A percentile compares a stretch with the other conserved stretches of the same genome.
Conservation (phyloP, 2,113 vertebrate species). For the Aphelocoma coerulescens region DNA sequence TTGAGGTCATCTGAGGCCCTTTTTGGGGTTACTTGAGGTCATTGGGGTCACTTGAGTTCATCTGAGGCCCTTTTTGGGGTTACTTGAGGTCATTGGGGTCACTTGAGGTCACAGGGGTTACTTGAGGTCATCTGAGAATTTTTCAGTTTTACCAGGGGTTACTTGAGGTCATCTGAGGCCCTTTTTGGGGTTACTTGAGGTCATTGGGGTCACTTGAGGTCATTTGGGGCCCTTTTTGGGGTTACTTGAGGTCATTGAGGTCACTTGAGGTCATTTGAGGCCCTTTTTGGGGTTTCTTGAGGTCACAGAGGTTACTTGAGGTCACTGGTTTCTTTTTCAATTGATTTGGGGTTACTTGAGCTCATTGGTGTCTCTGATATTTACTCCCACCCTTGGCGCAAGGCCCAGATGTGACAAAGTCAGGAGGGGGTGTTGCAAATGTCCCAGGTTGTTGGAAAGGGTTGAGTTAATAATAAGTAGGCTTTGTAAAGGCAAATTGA, state of each 20-base stretch:
- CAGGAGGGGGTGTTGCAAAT: too few species aligned
- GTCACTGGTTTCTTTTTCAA: too few species aligned
- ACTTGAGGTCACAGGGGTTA: not conserved
- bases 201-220: not conserved
- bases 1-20: too few species aligned
- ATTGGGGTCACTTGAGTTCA: not conserved
- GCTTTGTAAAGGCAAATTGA: not conserved
- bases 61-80: not conserved
- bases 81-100: too few species aligned
- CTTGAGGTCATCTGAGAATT: not conserved
- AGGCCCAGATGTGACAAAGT: too few species aligned
- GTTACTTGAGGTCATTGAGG: not conserved
- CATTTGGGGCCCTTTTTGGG: accelerated
- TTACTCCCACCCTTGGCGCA: too few species aligned
- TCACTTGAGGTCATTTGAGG: too few species aligned
- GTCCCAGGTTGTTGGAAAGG: too few species aligned
- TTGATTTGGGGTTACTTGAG: too few species aligned
- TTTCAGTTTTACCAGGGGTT: not conserved
- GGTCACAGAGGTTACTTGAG: too few species aligned
- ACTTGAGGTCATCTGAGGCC: not conserved
- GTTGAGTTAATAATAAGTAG: not conserved
- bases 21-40: too few species aligned
- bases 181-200: not conserved
- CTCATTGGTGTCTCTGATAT: not conserved
- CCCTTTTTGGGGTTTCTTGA: not conserved